These are phyloP conservation scores for Dascyllus trimaculatus DNA, from an alignment of 2,113 vertebrate species.

Conservation along the genomic window DNA sequence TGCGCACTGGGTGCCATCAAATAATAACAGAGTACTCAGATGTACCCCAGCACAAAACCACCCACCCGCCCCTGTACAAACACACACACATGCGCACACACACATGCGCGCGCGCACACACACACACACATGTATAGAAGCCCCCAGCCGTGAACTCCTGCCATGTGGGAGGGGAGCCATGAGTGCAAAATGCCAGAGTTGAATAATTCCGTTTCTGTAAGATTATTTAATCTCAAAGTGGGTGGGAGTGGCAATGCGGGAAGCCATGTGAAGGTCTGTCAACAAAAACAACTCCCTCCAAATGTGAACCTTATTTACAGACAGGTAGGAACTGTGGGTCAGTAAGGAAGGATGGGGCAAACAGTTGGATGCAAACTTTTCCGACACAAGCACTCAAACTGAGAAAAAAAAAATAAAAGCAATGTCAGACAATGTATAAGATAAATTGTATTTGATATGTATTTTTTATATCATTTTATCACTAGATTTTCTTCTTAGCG, in stretches of 20 bases:
- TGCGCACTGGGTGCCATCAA: conserved; percentile 74
- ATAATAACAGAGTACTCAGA: conserved; percentile 80
- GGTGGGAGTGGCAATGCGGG: conserved; percentile 24
- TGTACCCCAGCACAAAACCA: conserved; percentile 48
- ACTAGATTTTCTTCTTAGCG: neutral
- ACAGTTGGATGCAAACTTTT: neutral
- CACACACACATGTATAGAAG: conserved; percentile 36
- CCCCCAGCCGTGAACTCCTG: conserved; percentile 58
- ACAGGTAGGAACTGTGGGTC: neutral
- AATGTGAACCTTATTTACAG: conserved; percentile 3
- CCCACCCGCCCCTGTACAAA: conserved; percentile 2
- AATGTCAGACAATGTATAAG: neutral
- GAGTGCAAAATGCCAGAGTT: conserved; percentile 78
- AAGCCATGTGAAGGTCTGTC: conserved; percentile 30
- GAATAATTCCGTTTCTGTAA: conserved; percentile 79
- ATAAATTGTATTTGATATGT: neutral
- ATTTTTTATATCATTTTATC: neutral
- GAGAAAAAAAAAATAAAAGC: neutral
- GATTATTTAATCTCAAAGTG: conserved; percentile 71
- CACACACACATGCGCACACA: conserved; percentile 26
- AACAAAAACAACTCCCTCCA: conserved; percentile 33
- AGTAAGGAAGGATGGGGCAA: neutral
- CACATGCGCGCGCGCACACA: conserved; percentile 15
- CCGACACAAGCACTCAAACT: neutral
- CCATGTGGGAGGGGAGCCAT: conserved; percentile 58